Conservation (phyloP, 2,113 vertebrate species). For the Numida meleagris region DNA sequence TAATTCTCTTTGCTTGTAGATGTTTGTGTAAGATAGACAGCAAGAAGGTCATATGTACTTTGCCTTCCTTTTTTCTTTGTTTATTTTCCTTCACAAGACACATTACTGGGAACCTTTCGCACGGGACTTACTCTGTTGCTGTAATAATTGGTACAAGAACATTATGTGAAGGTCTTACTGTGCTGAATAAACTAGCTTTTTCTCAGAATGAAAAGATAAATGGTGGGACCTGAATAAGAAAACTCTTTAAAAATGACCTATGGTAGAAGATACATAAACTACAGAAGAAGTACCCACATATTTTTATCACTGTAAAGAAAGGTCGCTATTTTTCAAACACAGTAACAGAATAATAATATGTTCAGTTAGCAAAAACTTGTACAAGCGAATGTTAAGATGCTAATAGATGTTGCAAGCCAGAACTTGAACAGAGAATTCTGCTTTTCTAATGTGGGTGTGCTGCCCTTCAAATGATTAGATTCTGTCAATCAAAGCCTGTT, state of each 20-base stretch:
- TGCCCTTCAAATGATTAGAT: constrained; percentile 78
- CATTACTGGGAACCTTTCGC: constrained; percentile 76
- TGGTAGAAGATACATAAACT: constrained; percentile 71
- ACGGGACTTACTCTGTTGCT: constrained; percentile 61
- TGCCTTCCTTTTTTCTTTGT: neutral
- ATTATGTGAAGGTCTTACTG: constrained; percentile 79
- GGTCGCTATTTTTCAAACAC: constrained; percentile 69
- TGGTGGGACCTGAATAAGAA: constrained; percentile 56
- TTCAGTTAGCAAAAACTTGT: constrained; percentile 76
- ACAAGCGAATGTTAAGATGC: constrained; percentile 58
- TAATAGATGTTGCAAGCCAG: constrained; percentile 68
- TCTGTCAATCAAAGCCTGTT: constrained; percentile 78
- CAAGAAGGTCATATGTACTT: constrained; percentile 50
- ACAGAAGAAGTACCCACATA: constrained; percentile 58
- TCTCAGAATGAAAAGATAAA: constrained; percentile 74
- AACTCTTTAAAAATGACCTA: constrained; percentile 72
- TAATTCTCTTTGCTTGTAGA: constrained; percentile 59
- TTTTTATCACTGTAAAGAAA: constrained; percentile 74
- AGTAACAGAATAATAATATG: constrained; percentile 70
- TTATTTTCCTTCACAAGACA: constrained; percentile 54
- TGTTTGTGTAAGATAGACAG: constrained; percentile 34
- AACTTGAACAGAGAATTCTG: constrained; percentile 64
- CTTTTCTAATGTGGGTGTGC: constrained; percentile 73
- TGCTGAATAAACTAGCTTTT: constrained; percentile 74
- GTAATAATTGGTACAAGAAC: constrained; percentile 78